These are phyloP conservation scores for Felis catus DNA, from an alignment of 2,113 vertebrate genomes.

Conservation along the genomic window DNA sequence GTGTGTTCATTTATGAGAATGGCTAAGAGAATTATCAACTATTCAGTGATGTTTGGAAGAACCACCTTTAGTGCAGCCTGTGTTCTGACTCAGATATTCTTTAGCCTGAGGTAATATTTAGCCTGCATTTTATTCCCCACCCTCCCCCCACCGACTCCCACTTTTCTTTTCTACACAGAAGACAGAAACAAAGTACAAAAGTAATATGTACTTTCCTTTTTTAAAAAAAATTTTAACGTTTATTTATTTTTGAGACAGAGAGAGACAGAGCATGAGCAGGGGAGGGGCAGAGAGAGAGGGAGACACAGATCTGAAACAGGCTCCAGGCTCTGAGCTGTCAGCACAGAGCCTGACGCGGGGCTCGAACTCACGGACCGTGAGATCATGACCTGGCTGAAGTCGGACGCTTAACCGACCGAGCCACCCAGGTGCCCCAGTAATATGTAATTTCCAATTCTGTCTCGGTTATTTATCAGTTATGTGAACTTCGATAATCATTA, in stretches of 20 bases:
- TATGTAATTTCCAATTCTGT: neutral
- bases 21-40: neutral
- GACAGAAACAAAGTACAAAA: neutral
- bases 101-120: neutral
- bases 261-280: too few species aligned
- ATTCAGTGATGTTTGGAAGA: neutral
- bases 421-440: neutral
- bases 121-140: neutral
- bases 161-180: neutral
- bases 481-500: neutral
- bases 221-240: too few species aligned
- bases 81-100: neutral
- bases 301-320: too few species aligned
- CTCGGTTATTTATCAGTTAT: neutral
- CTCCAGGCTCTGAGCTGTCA: too few species aligned
- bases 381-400: too few species aligned
- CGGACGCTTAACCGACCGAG: too few species aligned
- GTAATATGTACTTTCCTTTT: neutral
- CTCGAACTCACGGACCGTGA: too few species aligned
- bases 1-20: neutral
- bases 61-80: neutral
- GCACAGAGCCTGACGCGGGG: too few species aligned
- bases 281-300: too few species aligned
- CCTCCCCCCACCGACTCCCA: too few species aligned
- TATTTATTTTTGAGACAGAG: too few species aligned